Evolutionary conservation across 2,888 invertebrate genomes (phyloP).

Genomic region (Hanleya hanleyi): DNA sequence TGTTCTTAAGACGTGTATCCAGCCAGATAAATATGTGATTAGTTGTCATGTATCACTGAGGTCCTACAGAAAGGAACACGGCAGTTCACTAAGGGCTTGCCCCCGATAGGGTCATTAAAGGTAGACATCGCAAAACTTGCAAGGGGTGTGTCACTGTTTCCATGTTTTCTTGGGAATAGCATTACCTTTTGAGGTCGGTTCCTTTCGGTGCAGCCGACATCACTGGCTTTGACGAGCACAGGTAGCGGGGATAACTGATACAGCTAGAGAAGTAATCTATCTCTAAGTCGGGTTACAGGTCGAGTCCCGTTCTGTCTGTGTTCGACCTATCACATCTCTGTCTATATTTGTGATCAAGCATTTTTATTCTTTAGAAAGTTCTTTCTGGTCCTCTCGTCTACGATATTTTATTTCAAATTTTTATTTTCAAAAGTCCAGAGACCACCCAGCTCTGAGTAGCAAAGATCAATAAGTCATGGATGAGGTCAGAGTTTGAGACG

Average conservation of each 20-base stretch:
- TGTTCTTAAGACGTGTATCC: slow-evolving; percentile 7
- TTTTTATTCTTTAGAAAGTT: too few relatives aligned
- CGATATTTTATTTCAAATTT: too few relatives aligned
- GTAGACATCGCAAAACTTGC: not conserved
- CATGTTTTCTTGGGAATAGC: slow-evolving; percentile 5
- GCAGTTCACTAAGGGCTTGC: not conserved
- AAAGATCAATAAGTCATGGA: too few relatives aligned
- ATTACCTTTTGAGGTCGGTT: not conserved
- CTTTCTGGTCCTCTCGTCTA: too few relatives aligned
- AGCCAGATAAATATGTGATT: slow-evolving; percentile 9
- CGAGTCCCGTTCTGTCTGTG: not conserved
- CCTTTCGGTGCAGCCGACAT: not conserved
- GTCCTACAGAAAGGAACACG: not conserved
- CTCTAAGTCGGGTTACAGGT: not conserved
- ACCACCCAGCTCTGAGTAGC: too few relatives aligned
- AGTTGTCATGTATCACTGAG: not conserved
- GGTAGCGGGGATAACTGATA: not conserved
- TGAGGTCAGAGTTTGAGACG: too few relatives aligned
- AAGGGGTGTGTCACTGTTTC: slow-evolving; percentile 11
- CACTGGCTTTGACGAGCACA: not conserved
- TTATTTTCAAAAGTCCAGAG: too few relatives aligned
- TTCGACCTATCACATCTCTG: too few relatives aligned
- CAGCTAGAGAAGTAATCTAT: slow-evolving; percentile 2
- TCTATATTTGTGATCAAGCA: too few relatives aligned
- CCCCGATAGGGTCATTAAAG: not conserved